Conservation (phyloP, 2,113 vertebrate genomes). For the Macroglossus sobrinus region DNA sequence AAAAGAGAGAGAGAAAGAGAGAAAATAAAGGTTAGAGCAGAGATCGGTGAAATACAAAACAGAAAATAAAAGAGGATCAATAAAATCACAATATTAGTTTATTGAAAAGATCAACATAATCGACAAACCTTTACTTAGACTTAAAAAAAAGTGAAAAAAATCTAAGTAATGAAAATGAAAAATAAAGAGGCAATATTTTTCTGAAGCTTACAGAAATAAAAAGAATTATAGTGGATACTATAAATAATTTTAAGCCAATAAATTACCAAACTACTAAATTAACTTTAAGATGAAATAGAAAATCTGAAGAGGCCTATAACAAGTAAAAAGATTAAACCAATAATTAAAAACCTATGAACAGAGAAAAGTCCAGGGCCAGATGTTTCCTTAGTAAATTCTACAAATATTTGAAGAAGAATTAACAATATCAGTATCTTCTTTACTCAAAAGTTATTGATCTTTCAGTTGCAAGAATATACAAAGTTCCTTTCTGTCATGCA, state of each 20-base stretch:
- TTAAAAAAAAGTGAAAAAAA: background rate
- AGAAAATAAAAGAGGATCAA: background rate
- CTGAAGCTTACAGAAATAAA: conserved; percentile 7
- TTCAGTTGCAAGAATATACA: background rate
- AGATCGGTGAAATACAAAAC: background rate
- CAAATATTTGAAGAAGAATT: conserved; percentile 18
- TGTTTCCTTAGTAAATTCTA: background rate
- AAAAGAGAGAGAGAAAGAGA: background rate
- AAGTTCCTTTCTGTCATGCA: background rate
- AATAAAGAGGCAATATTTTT: background rate
- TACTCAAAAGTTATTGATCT: background rate
- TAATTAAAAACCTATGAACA: conserved; percentile 7
- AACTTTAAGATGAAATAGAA: background rate
- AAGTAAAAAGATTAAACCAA: background rate
- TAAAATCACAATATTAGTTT: conserved; percentile 1
- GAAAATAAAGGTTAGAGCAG: background rate
- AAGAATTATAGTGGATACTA: background rate
- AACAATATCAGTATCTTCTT: background rate
- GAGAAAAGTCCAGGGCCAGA: background rate
- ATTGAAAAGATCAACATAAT: background rate
- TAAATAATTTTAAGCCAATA: background rate
- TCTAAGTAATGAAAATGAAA: background rate
- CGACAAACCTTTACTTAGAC: background rate
- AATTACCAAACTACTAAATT: background rate
- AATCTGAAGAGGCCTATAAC: background rate